Evolutionary conservation across 2,797 vertebrate genomes (phyloP).

Genomic region (Nyctalus aviator): DNA sequence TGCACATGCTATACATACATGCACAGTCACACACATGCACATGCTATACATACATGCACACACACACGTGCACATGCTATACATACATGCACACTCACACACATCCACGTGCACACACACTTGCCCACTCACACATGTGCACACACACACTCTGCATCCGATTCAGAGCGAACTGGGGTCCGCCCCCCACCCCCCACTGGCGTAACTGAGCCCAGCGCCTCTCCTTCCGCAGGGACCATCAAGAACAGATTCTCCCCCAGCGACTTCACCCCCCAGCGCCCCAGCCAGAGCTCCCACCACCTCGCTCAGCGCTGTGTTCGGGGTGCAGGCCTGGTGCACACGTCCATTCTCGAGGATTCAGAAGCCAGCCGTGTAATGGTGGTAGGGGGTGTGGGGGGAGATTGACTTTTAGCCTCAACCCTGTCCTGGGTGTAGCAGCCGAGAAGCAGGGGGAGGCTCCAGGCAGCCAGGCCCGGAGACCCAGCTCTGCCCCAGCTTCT

Average conservation of each 20-base stretch:
- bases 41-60: accelerated
- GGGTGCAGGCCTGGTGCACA: not conserved
- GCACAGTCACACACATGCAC: no score
- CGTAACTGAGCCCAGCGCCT: no score
- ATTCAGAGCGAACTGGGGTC: not conserved
- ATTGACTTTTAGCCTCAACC: not conserved
- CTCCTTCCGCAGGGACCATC: not conserved
- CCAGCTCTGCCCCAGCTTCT: accelerated
- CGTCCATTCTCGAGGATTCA: accelerated
- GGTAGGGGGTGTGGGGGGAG: no score
- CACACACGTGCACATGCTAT: accelerated
- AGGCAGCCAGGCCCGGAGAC: not conserved
- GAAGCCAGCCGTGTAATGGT: accelerated
- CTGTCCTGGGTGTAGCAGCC: not conserved
- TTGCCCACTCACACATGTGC: no score
- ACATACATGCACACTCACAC: no score
- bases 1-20: no score
- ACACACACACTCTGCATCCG: not conserved
- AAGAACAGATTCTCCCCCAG: not conserved
- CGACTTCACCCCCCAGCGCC: not conserved
- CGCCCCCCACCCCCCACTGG: not conserved
- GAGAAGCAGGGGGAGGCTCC: not conserved
- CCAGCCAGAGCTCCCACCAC: not conserved
- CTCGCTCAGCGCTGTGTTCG: accelerated
- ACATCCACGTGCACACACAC: no score